These are phyloP conservation scores for Umimayanthus chanpuru DNA, from an alignment of 92 coral and sea anemone species.

Conservation along the genomic window DNA sequence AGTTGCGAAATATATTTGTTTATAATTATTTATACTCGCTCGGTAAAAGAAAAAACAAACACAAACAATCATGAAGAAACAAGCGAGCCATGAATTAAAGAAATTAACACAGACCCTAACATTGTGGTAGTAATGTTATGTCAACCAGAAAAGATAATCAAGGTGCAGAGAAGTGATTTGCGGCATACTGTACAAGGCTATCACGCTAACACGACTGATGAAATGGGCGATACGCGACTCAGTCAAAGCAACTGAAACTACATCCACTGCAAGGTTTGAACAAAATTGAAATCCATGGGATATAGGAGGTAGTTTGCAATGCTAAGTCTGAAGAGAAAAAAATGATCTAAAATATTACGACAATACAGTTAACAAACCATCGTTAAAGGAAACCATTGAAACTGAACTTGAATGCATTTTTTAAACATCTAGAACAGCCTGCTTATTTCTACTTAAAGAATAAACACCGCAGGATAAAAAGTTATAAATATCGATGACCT, in stretches of 20 bases:
- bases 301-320: background rate
- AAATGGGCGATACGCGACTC: background rate
- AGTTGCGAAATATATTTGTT: too few relatives aligned
- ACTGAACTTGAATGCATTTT: too few relatives aligned
- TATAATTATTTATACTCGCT: too few relatives aligned
- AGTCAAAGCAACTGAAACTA: background rate
- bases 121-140: background rate
- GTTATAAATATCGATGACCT: background rate
- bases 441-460: too few relatives aligned
- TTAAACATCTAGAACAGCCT: too few relatives aligned
- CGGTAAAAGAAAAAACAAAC: too few relatives aligned
- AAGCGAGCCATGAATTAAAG: too few relatives aligned
- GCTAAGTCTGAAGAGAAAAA: background rate
- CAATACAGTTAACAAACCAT: background rate
- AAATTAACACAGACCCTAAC: too few relatives aligned
- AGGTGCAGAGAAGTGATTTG: background rate
- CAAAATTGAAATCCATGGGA: slow-evolving; percentile 3
- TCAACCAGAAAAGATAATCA: too few relatives aligned
- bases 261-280: background rate
- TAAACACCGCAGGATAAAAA: background rate
- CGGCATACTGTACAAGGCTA: background rate
- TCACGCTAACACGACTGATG: background rate
- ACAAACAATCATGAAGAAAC: too few relatives aligned
- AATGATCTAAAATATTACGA: background rate
- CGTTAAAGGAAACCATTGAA: too few relatives aligned